A percentile compares a stretch with the other conserved stretches of the same genome.
Evolutionary conservation across 2,113 vertebrate genomes (phyloP).

Genomic region (Alethe castanea): DNA sequence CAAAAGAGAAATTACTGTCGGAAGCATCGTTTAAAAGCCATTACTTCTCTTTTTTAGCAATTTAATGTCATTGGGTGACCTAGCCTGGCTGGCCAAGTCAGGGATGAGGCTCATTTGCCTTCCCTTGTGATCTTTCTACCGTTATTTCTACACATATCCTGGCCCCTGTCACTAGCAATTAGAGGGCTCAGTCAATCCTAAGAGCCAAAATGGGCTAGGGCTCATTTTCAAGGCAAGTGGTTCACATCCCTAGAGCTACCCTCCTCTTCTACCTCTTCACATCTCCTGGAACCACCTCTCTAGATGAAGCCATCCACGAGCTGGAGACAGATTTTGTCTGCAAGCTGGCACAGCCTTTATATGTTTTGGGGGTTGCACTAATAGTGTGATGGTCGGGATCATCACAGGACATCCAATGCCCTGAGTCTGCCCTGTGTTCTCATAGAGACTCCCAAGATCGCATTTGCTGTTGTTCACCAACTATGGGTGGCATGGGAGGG

Average conservation of each 20-base stretch:
- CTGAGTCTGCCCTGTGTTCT: neutral
- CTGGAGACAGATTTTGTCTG: neutral
- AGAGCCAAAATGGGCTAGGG: neutral
- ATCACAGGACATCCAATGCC: neutral
- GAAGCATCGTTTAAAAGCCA: neutral
- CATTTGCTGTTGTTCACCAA: neutral
- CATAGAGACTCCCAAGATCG: neutral
- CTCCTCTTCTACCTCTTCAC: neutral
- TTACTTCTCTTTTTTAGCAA: slow-evolving; percentile 37
- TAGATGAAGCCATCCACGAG: neutral
- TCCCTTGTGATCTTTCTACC: neutral
- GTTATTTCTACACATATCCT: neutral
- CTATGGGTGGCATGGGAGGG: neutral
- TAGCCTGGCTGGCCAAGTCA: neutral
- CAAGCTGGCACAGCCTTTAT: neutral
- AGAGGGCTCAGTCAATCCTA: neutral
- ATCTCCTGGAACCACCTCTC: neutral
- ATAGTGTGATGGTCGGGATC: neutral
- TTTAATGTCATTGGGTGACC: slow-evolving; percentile 7
- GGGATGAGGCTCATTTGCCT: neutral
- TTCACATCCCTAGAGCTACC: neutral
- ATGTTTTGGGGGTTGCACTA: neutral
- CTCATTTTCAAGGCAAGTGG: neutral
- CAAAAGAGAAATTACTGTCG: slow-evolving; percentile 8
- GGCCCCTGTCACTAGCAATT: neutral